Base-by-base conservation (phyloP, 2,113 vertebrate species). In the Triplophysa tibetana region DNA sequence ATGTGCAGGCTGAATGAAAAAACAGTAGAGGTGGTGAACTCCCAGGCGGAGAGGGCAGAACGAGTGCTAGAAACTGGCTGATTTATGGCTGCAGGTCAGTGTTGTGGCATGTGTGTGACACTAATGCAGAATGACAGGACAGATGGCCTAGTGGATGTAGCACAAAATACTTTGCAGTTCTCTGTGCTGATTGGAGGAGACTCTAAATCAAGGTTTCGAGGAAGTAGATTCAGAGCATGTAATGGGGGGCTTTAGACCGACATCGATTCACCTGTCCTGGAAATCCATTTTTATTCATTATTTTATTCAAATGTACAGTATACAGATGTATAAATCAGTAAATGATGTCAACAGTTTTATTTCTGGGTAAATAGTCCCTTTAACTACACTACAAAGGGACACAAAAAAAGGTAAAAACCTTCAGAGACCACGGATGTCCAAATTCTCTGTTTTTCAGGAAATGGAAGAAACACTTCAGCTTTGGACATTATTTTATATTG, bases 41-140 rank as follows among this genome's bases (percentile, higher is more conserved):
- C 33, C 69, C 45, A 80, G 41, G 61, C 58, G 58, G 66, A 73
- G 43, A 84, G 75, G 74, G 75, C 61, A 74, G 43, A 62, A 77
- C 1, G 68, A 84, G 67, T 74, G 78, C 74, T 77, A 62, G 33
- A 41, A 72, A 74, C 56, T 1, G 3, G 62, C 75, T 90, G 88
- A 89, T 91, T 88, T 85, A 87, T 84, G 84, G 81, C 82, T 82
- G 82, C 79, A 80, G 88, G 89, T 89, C 87, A 87, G 81, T 64
- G 78, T 73, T 62, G 33, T 70, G 65, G 88, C 83, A 73, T 80
- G 80, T 62, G 14, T 83, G 87, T 89, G 87, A 91, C 83, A 80
- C 77, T 88, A 88, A 91, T 87, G 86, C 86, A 87, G 83, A 87
- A 90, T 85, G 89, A 91, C 84, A 50, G 83, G 87, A 89, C 89